Conservation (phyloP, 2,797 vertebrate species). For the Gadopsis marmoratus region DNA sequence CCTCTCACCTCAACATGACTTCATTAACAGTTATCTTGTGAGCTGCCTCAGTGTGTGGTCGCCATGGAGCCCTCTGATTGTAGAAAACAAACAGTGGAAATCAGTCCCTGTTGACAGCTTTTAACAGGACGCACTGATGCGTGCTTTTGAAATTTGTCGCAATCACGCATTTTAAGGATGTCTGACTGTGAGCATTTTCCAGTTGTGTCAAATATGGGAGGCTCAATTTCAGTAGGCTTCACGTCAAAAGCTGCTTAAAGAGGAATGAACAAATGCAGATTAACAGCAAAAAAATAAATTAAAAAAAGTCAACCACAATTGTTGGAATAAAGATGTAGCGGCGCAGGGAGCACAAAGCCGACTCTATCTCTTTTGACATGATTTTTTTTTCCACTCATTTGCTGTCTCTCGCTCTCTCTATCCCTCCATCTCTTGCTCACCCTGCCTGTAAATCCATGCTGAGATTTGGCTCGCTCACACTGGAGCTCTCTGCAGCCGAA, state of each 20-base stretch:
- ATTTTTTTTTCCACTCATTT: constrained; percentile 24
- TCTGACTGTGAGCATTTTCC: background rate
- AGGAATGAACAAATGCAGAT: background rate
- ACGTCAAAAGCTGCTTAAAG: background rate
- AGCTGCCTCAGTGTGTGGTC: constrained; percentile 14
- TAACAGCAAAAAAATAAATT: background rate
- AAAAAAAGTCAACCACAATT: background rate
- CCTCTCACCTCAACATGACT: constrained; percentile 29
- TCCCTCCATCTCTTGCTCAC: constrained; percentile 51
- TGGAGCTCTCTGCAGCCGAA: constrained; percentile 71
- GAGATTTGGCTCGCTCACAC: constrained; percentile 76
- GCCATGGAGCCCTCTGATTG: constrained; percentile 14
- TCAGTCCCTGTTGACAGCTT: background rate
- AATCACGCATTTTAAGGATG: background rate
- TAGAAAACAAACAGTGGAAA: constrained; percentile 18
- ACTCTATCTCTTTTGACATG: constrained; percentile 29
- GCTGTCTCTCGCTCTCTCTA: constrained; percentile 43
- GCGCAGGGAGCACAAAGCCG: constrained; percentile 24
- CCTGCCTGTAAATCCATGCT: constrained; percentile 72
- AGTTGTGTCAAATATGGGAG: background rate
- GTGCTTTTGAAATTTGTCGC: background rate
- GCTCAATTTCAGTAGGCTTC: background rate
- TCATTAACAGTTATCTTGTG: constrained; percentile 36
- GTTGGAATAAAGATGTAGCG: constrained; percentile 15
- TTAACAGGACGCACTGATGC: background rate